Percentiles rank a stretch among this genome's conserved stretches.
phyloP scores from a whole-genome alignment of 2,888 invertebrate genomes.

The Salpingus planirostris region DNA sequence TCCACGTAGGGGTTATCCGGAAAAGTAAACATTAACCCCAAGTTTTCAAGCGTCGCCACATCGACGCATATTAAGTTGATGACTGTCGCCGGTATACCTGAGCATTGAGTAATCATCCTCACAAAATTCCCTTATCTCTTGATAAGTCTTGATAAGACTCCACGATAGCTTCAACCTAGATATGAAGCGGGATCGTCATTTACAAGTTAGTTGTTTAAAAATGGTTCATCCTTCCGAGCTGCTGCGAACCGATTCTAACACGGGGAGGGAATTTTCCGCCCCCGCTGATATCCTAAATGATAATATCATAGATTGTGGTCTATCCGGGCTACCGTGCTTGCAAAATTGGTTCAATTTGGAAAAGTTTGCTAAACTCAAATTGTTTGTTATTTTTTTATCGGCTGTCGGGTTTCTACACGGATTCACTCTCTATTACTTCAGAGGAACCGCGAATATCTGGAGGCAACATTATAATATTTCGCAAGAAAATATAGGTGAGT shows the following conservation, averaged over 20 bases:
- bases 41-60: too few relatives aligned
- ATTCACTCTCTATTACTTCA: conserved; percentile 43
- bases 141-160: too few relatives aligned
- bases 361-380: conserved; percentile 42
- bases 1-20: conserved; percentile 23
- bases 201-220: too few relatives aligned
- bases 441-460: conserved; percentile 45
- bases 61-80: too few relatives aligned
- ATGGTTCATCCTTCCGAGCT: conserved; percentile 35
- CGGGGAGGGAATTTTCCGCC: conserved; percentile 26
- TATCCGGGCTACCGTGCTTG: conserved; percentile 40
- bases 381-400: conserved; percentile 40
- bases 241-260: conserved; percentile 30
- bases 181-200: too few relatives aligned
- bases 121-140: too few relatives aligned
- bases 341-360: conserved; percentile 36
- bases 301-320: conserved; percentile 43
- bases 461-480: conserved; percentile 42
- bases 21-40: conserved; percentile 18
- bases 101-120: too few relatives aligned
- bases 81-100: too few relatives aligned
- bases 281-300: conserved; percentile 23
- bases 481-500: conserved; percentile 41
- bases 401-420: conserved; percentile 42
- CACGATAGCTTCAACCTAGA: too few relatives aligned